Conservation (phyloP, 30 jellyfish, hydroid and myxozoan species). For the Aurelia coerulea region DNA sequence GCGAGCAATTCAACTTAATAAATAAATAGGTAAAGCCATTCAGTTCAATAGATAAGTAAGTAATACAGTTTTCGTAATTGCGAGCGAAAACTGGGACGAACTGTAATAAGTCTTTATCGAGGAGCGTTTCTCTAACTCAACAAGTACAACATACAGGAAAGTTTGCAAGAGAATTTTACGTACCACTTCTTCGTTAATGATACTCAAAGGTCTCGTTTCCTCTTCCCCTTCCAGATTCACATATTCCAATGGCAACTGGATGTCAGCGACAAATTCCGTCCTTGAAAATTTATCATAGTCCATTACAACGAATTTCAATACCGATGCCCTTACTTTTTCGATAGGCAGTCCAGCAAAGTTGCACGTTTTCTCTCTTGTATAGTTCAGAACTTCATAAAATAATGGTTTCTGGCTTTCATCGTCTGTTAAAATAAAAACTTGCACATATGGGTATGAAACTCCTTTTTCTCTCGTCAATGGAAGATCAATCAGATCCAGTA, state of each 20-base stretch:
- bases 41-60: no score
- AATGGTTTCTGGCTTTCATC: conserved; percentile 42
- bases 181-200: conserved; percentile 34
- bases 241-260: conserved; percentile 69
- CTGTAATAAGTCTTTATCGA: no score
- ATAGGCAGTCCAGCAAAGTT: conserved; percentile 59
- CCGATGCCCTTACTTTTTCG: conserved; percentile 52
- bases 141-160: no score
- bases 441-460: conserved; percentile 88
- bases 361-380: conserved; percentile 82
- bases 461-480: conserved; percentile 92
- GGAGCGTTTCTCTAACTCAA: no score
- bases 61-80: no score
- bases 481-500: conserved; percentile 79
- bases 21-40: no score
- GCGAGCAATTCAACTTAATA: no score
- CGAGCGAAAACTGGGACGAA: no score
- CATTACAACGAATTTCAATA: conserved; percentile 79
- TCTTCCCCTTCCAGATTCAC: conserved; percentile 78
- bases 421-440: conserved; percentile 69
- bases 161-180: background rate
- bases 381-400: conserved; percentile 74
- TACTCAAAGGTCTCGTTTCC: conserved; percentile 60
- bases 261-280: conserved; percentile 94
- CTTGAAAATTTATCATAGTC: conserved; percentile 93